phyloP scores from a whole-genome alignment of 2,888 invertebrate species.

The Macrosiphum euphorbiae region DNA sequence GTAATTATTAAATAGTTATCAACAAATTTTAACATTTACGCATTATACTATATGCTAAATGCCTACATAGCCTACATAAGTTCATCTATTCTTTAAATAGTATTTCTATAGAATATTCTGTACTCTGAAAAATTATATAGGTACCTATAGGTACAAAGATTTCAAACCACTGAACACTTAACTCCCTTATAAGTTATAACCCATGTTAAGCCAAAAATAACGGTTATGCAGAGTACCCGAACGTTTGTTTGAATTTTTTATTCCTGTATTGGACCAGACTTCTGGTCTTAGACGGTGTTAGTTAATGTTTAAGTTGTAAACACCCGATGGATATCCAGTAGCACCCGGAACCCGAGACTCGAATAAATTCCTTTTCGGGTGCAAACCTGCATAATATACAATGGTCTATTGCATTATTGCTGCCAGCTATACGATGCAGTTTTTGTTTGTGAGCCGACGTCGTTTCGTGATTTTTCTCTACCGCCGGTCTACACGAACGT shows the following conservation, averaged over 20 bases:
- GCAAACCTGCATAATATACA: not conserved
- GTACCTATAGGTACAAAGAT: no score
- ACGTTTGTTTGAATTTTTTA: not conserved
- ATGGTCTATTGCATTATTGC: not conserved
- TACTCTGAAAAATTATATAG: not conserved
- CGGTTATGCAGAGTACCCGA: not conserved
- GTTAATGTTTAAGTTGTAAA: no score
- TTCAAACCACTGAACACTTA: not conserved
- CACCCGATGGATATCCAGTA: not conserved
- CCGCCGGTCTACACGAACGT: not conserved
- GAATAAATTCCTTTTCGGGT: no score
- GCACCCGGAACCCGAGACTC: not conserved
- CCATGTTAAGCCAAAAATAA: not conserved
- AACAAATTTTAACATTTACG: not conserved
- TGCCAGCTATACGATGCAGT: not conserved
- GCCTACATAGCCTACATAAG: not conserved
- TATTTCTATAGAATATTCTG: not conserved
- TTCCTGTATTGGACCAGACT: not conserved
- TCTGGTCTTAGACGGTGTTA: no score
- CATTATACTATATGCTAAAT: not conserved
- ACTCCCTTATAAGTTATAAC: not conserved
- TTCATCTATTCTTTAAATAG: not conserved
- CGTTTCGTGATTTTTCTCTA: not conserved
- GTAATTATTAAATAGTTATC: no score
- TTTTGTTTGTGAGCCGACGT: not conserved